Conservation (phyloP, 2,113 vertebrate genomes). For the Australoheros scitulus region DNA sequence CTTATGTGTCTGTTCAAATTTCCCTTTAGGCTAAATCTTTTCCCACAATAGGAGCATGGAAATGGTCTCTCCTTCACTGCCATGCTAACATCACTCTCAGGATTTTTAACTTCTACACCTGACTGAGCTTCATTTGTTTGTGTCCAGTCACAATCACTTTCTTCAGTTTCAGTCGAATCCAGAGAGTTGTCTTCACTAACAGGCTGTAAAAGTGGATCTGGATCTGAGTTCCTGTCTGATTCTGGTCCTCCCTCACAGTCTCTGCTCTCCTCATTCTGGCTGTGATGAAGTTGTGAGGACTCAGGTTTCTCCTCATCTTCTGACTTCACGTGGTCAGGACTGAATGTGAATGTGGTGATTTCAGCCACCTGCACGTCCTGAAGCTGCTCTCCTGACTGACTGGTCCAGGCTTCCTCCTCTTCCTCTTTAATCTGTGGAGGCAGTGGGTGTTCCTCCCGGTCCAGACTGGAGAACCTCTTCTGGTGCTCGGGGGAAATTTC, state of each 20-base stretch:
- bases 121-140: not conserved
- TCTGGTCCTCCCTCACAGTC: constrained; percentile 8
- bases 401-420: constrained; percentile 1
- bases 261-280: not conserved
- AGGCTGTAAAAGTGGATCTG: not conserved
- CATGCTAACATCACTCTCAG: not conserved
- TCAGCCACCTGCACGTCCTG: not conserved
- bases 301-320: constrained; percentile 7
- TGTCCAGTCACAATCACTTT: not conserved
- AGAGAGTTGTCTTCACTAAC: not conserved
- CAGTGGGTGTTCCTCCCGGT: not conserved
- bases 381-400: not conserved
- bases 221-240: not conserved
- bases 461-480: not conserved
- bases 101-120: not conserved
- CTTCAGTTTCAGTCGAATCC: constrained; percentile 9
- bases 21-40: constrained; percentile 52
- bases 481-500: not conserved
- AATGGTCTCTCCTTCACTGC: constrained; percentile 36
- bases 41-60: constrained; percentile 51
- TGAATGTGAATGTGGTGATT: not conserved
- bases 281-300: not conserved
- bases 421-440: constrained; percentile 2
- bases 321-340: not conserved
- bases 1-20: constrained; percentile 54